Conservation (phyloP, 1,140 invertebrate genomes). For the Drosophila yakuba region DNA sequence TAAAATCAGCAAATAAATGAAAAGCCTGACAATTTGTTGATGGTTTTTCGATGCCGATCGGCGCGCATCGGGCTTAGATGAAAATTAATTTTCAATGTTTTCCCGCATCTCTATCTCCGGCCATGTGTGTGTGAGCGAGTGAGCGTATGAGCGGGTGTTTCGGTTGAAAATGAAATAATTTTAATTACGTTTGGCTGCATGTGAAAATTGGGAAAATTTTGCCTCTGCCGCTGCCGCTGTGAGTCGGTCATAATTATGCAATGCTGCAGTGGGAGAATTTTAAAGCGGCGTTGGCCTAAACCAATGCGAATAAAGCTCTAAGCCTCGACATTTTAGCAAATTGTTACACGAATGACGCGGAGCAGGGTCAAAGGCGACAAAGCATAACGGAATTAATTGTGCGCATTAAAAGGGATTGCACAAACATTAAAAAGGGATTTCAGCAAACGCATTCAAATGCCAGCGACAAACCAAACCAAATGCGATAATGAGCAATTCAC, state of each 20-base stretch:
- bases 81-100: conserved; percentile 74
- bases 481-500: conserved; percentile 69
- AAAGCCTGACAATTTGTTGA: conserved; percentile 75
- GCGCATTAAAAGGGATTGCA: conserved; percentile 69
- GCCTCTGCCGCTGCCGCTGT: conserved; percentile 10
- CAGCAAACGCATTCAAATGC: conserved; percentile 45
- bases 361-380: conserved; percentile 69
- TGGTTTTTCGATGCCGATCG: conserved; percentile 50
- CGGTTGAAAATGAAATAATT: conserved; percentile 51
- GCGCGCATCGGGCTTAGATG: conserved; percentile 41
- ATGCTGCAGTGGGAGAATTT: conserved; percentile 53
- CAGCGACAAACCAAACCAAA: conserved; percentile 60
- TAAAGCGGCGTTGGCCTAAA: conserved; percentile 30
- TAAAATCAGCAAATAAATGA: conserved; percentile 68
- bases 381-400: conserved; percentile 77
- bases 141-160: not conserved
- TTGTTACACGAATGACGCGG: conserved; percentile 32
- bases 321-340: conserved; percentile 65
- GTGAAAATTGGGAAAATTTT: conserved; percentile 57
- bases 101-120: conserved; percentile 29
- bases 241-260: conserved; percentile 72
- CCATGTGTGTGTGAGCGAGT: conserved; percentile 2
- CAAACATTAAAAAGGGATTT: conserved; percentile 73
- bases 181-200: conserved; percentile 62
- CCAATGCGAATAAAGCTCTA: conserved; percentile 55